phyloP scores from a whole-genome alignment of 1,140 invertebrate species.

The Aphelenchoides avenae region DNA sequence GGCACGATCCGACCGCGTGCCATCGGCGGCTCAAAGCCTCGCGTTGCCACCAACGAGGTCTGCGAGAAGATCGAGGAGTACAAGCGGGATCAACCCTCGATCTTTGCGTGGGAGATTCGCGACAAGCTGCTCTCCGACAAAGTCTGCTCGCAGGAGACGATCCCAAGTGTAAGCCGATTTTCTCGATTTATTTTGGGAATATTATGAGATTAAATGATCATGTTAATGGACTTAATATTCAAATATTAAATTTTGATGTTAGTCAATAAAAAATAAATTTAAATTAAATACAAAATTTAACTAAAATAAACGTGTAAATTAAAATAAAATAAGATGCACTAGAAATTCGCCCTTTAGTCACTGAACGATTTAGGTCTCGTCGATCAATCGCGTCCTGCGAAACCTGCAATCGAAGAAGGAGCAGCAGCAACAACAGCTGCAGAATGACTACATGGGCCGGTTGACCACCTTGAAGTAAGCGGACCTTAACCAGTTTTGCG shows the following conservation, averaged over 20 bases:
- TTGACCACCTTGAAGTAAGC: too few relatives aligned
- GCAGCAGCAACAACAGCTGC: conserved; percentile 65
- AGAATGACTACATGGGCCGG: conserved; percentile 51
- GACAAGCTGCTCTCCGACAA: conserved; percentile 85
- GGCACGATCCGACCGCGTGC: conserved; percentile 84
- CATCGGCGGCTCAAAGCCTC: conserved; percentile 70
- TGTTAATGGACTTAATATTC: too few relatives aligned
- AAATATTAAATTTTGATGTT: too few relatives aligned
- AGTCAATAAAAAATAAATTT: not conserved
- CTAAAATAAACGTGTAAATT: too few relatives aligned
- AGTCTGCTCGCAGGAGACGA: conserved; percentile 92
- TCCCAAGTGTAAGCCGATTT: conserved; percentile 80
- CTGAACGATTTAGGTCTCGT: conserved; percentile 96
- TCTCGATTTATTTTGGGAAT: too few relatives aligned
- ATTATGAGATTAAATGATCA: too few relatives aligned
- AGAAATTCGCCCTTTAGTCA: conserved; percentile 21
- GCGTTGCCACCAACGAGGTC: conserved; percentile 59
- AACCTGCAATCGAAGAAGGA: conserved; percentile 96
- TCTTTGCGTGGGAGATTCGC: conserved; percentile 91
- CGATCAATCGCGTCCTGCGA: conserved; percentile 94
- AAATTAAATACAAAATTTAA: too few relatives aligned
- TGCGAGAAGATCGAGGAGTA: conserved; percentile 82
- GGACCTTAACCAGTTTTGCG: too few relatives aligned
- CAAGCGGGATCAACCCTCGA: conserved; percentile 86
- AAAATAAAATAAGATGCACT: too few relatives aligned